These are phyloP conservation scores for Zeus faber DNA, from an alignment of 2,113 vertebrate genomes.

Conservation along the genomic window DNA sequence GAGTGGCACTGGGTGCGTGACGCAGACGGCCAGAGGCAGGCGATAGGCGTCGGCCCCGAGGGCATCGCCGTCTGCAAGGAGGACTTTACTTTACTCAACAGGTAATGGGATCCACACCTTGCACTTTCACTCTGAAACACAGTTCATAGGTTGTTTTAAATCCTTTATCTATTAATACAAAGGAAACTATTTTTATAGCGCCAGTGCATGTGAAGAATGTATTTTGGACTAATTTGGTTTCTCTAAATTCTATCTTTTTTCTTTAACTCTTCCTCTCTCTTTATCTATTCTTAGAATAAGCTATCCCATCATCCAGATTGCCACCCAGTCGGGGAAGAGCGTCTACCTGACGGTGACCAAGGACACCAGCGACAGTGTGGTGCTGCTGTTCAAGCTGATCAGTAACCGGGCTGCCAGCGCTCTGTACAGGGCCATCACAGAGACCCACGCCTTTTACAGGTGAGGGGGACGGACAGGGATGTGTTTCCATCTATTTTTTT, in stretches of 20 bases:
- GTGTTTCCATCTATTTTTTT: no score
- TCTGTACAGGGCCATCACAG: constrained; percentile 93
- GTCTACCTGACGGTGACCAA: constrained; percentile 94
- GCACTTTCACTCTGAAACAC: not conserved
- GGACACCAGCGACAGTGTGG: constrained; percentile 89
- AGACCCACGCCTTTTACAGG: constrained; percentile 98
- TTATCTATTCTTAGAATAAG: constrained; percentile 72
- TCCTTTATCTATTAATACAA: not conserved
- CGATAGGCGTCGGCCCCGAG: constrained; percentile 93
- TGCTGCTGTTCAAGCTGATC: constrained; percentile 93
- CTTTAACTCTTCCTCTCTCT: no score
- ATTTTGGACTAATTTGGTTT: no score
- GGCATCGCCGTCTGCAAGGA: constrained; percentile 93
- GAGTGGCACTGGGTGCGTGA: constrained; percentile 96
- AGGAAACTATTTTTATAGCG: not conserved
- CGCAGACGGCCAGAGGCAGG: constrained; percentile 82
- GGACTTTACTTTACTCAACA: constrained; percentile 89
- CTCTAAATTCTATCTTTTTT: no score
- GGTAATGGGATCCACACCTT: constrained; percentile 65
- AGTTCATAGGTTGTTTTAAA: not conserved
- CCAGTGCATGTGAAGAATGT: no score
- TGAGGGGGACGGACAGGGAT: constrained; percentile 39
- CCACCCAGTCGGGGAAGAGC: constrained; percentile 96
- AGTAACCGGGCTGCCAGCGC: constrained; percentile 95
- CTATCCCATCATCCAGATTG: constrained; percentile 97